Conservation (phyloP, 2,797 vertebrate genomes). For the Poliocrania exsul region DNA sequence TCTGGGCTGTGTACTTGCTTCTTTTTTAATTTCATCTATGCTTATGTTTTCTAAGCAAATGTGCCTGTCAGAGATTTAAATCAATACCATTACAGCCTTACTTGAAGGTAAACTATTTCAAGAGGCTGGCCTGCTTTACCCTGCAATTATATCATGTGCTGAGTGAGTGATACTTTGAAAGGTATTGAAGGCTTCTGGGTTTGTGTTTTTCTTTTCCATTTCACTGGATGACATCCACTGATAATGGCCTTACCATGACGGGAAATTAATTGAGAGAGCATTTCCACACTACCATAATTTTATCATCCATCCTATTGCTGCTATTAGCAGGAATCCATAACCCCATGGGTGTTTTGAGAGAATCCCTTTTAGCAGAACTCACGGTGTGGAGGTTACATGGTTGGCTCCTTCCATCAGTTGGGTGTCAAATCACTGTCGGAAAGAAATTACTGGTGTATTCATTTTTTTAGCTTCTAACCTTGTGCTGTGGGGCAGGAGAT, state of each 20-base stretch:
- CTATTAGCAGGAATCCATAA: constrained; percentile 78
- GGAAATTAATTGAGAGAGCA: constrained; percentile 81
- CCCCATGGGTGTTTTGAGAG: constrained; percentile 75
- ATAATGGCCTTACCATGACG: constrained; percentile 79
- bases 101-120: constrained; percentile 55
- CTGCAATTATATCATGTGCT: constrained; percentile 35
- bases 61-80: constrained; percentile 4
- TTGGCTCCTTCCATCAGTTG: constrained; percentile 72
- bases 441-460: constrained; percentile 73
- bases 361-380: constrained; percentile 70
- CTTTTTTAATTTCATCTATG: background rate
- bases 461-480: constrained; percentile 60
- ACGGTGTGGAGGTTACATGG: constrained; percentile 66
- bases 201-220: constrained; percentile 50
- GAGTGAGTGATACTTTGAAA: constrained; percentile 59
- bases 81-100: constrained; percentile 54
- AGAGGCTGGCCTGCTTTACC: background rate
- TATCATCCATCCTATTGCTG: constrained; percentile 70
- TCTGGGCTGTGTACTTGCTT: background rate
- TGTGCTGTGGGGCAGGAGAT: constrained; percentile 42
- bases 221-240: constrained; percentile 72
- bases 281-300: constrained; percentile 74
- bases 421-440: constrained; percentile 77
- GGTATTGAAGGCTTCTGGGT: constrained; percentile 38
- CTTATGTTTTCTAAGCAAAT: constrained; percentile 21